phyloP scores from a whole-genome alignment of 2,797 vertebrate genomes.

The Peromyscus attwateri region DNA sequence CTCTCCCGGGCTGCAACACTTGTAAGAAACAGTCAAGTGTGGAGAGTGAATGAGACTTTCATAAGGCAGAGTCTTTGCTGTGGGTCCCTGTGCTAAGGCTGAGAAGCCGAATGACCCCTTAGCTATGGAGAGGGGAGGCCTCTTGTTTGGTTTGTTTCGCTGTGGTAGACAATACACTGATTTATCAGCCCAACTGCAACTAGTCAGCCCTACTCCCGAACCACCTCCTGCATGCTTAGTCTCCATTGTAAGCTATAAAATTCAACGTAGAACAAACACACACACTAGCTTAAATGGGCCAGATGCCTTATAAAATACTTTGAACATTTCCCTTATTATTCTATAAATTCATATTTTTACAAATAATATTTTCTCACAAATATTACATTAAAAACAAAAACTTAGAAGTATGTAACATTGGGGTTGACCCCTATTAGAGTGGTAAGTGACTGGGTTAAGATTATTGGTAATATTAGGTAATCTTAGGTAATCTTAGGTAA shows the following conservation, averaged over 20 bases:
- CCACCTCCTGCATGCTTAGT: background rate
- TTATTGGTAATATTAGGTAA: background rate
- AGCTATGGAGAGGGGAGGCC: background rate
- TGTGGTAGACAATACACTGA: background rate
- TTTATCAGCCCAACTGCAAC: background rate
- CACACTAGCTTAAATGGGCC: background rate
- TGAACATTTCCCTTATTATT: background rate
- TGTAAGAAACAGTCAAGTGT: background rate
- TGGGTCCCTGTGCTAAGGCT: background rate
- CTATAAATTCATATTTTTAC: constrained; percentile 22
- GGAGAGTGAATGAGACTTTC: background rate
- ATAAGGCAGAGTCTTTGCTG: background rate
- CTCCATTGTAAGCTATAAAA: background rate
- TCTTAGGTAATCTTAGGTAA: background rate
- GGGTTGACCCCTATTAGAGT: background rate
- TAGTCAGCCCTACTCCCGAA: no score
- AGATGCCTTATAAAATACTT: constrained; percentile 27
- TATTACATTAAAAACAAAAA: background rate
- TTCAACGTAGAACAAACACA: background rate
- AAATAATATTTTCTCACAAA: constrained; percentile 17
- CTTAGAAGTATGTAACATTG: background rate
- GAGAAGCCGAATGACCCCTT: background rate
- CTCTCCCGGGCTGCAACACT: background rate
- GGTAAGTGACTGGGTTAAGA: background rate
- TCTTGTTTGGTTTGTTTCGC: background rate